These are phyloP conservation scores for Marcusenius ussheri DNA, from an alignment of 2,113 vertebrate species.

Conservation along the genomic window DNA sequence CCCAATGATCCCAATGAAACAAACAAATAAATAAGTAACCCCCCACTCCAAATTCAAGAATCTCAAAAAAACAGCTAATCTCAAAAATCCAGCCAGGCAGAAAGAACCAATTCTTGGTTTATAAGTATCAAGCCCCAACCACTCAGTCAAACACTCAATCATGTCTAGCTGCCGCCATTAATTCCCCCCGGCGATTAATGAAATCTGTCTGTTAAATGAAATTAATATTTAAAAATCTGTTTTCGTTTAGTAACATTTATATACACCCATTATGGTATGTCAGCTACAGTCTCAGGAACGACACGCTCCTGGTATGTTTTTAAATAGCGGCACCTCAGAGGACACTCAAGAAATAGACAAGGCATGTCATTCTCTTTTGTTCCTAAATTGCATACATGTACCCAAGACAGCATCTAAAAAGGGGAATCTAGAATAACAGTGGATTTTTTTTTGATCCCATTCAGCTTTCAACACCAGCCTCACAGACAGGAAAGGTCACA, in stretches of 20 bases:
- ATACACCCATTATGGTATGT: not conserved
- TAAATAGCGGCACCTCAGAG: not conserved
- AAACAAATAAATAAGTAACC: not conserved
- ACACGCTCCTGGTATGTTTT: not conserved
- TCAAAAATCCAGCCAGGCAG: not conserved
- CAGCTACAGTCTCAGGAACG: not conserved
- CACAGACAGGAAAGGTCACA: conserved; percentile 40
- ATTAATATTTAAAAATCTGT: not conserved
- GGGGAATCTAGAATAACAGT: not conserved
- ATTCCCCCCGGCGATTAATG: not conserved
- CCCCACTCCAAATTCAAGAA: not conserved
- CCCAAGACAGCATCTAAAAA: conserved; percentile 22
- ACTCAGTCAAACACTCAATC: not conserved
- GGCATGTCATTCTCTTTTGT: conserved; percentile 8
- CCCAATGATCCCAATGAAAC: not conserved
- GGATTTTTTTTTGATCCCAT: conserved; percentile 27
- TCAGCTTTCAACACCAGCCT: conserved; percentile 36
- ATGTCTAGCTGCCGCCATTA: not conserved
- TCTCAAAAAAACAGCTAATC: not conserved
- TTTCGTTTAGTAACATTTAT: not conserved
- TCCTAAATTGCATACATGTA: conserved; percentile 21
- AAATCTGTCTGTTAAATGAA: not conserved
- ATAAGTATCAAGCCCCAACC: not conserved
- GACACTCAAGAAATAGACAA: not conserved
- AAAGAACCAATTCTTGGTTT: not conserved